Conservation (phyloP, 2,113 vertebrate genomes). For the Falco punctatus region DNA sequence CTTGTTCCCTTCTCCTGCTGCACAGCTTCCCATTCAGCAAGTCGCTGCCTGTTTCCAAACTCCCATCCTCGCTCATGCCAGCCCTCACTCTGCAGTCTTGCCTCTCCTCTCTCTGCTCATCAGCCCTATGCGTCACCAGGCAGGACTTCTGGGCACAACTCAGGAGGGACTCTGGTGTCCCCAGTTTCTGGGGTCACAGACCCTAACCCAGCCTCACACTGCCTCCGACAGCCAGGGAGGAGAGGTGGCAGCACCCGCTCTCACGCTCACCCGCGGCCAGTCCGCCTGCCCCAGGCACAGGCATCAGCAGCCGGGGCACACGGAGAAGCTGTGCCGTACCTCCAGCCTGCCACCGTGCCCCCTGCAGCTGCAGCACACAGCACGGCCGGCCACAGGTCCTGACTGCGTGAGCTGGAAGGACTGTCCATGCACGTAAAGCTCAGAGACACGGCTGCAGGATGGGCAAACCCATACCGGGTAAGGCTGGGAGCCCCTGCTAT, state of each 20-base stretch:
- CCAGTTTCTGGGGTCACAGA: background rate
- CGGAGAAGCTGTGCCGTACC: background rate
- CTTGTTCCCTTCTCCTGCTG: fast-evolving
- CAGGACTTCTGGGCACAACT: background rate
- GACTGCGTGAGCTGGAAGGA: fast-evolving
- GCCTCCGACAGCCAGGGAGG: background rate
- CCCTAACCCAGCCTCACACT: background rate
- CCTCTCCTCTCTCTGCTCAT: background rate
- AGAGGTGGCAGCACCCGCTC: background rate
- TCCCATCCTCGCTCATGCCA: background rate
- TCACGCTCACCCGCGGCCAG: background rate
- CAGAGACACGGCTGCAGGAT: background rate
- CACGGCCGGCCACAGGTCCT: fast-evolving
- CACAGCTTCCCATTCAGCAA: fast-evolving
- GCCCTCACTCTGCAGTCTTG: too few species aligned
- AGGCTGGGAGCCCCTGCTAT: background rate
- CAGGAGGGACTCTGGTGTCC: too few species aligned
- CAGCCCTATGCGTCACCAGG: background rate
- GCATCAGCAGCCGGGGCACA: background rate
- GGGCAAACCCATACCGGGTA: background rate
- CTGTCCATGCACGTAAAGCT: fast-evolving
- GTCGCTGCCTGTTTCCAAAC: background rate
- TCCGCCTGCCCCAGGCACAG: too few species aligned
- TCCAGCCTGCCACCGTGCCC: fast-evolving
- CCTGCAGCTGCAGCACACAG: fast-evolving